A percentile compares a stretch with the other conserved stretches of the same genome.
These are phyloP conservation scores for Coelopa frigida DNA, from an alignment of 1,140 invertebrate species.

Conservation along the genomic window DNA sequence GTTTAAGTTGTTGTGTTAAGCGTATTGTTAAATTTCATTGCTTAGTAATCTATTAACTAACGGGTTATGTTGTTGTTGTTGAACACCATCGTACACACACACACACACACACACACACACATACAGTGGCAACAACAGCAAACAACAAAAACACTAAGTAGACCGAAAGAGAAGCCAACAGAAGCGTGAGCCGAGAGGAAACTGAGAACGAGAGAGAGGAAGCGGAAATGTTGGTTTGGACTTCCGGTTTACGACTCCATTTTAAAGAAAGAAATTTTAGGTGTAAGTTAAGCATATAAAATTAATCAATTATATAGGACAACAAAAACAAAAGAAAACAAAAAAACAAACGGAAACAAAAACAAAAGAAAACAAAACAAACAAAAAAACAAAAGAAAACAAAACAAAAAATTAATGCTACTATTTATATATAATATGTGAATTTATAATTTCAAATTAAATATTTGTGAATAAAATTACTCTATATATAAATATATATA, in stretches of 20 bases:
- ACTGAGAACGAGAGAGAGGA: no score
- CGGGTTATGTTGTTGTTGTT: no score
- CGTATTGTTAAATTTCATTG: no score
- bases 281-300: constrained; percentile 4
- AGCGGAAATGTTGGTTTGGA: constrained; percentile 2
- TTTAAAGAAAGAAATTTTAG: constrained; percentile 1
- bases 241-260: constrained; percentile 6
- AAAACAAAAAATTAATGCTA: constrained; percentile 2
- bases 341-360: constrained; percentile 17
- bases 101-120: no score
- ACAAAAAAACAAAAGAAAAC: constrained; percentile 16
- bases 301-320: not conserved
- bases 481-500: constrained; percentile 4
- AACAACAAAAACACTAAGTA: no score
- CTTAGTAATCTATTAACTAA: no score
- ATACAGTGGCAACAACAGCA: no score
- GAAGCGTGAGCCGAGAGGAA: no score
- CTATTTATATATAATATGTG: constrained; percentile 1
- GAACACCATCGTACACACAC: no score
- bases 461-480: not conserved
- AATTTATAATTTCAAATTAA: constrained; percentile 8
- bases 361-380: constrained; percentile 15
- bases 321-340: constrained; percentile 17
- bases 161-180: no score
- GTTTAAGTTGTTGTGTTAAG: no score